Conservation (phyloP, 1,140 invertebrate species). For the Druon quercuslanigerum region DNA sequence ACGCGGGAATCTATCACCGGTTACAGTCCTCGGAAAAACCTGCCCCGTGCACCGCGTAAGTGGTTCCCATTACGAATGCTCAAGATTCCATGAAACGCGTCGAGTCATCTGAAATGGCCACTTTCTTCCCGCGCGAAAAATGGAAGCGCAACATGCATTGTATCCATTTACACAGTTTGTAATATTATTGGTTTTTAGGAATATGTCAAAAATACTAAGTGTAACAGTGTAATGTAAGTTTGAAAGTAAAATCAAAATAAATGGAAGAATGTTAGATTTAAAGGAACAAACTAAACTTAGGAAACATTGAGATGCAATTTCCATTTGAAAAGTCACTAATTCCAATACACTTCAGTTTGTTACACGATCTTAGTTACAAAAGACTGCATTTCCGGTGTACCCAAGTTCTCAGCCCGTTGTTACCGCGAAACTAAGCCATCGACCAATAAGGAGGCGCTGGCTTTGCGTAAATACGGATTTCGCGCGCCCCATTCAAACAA, state of each 20-base stretch:
- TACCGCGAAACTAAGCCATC: slow-evolving; percentile 57
- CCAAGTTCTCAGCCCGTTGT: slow-evolving; percentile 65
- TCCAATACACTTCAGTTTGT: no score
- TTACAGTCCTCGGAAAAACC: slow-evolving; percentile 66
- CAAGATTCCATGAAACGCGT: slow-evolving; percentile 60
- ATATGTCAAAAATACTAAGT: no score
- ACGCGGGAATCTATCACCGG: slow-evolving; percentile 73
- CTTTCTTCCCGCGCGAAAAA: slow-evolving; percentile 31
- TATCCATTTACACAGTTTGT: no score
- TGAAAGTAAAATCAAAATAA: no score
- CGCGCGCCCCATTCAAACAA: slow-evolving; percentile 72
- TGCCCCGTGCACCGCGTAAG: slow-evolving; percentile 57
- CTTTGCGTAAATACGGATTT: slow-evolving; percentile 75
- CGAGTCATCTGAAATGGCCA: slow-evolving; percentile 51
- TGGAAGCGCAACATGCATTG: not conserved
- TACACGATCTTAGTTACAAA: not conserved
- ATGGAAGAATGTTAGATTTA: no score
- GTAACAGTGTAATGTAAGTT: no score
- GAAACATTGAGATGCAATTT: no score
- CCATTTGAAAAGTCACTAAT: no score
- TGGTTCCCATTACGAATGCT: slow-evolving; percentile 70
- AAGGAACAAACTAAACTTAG: no score
- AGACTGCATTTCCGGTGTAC: slow-evolving; percentile 55
- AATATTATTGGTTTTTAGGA: no score
- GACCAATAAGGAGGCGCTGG: slow-evolving; percentile 61